Evolutionary conservation across 2,888 invertebrate species (phyloP).

Genomic region (Calameuta filiformis): DNA sequence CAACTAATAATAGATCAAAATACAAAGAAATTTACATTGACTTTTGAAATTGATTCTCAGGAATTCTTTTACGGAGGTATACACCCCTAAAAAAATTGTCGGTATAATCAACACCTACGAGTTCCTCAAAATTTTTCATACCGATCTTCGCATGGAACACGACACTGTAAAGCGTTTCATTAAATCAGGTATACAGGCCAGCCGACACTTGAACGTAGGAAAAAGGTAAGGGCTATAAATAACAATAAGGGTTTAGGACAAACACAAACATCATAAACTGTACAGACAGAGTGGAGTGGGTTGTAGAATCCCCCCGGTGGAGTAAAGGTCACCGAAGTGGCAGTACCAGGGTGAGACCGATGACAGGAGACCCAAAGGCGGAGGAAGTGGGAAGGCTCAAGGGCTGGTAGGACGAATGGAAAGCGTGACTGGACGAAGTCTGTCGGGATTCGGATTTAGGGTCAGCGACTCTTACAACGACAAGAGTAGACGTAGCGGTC

Average conservation of each 20-base stretch:
- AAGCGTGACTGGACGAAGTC: slow-evolving; percentile 46
- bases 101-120: not conserved
- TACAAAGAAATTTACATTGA: not conserved
- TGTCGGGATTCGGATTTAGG: slow-evolving; percentile 49
- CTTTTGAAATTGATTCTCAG: not conserved
- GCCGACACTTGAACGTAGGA: slow-evolving; percentile 30
- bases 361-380: not conserved
- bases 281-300: slow-evolving; percentile 25
- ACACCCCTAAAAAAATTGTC: not conserved
- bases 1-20: not conserved
- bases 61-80: not conserved
- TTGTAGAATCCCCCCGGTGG: no score
- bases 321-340: not conserved
- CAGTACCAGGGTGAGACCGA: not conserved
- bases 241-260: slow-evolving; percentile 41
- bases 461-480: slow-evolving; percentile 16
- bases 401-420: slow-evolving; percentile 27
- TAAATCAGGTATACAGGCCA: slow-evolving; percentile 43
- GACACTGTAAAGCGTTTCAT: slow-evolving; percentile 30
- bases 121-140: not conserved
- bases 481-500: not conserved
- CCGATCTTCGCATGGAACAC: not conserved
- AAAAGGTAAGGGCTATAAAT: slow-evolving; percentile 39
- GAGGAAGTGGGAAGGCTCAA: slow-evolving; percentile 3
- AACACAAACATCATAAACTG: slow-evolving; percentile 32